A percentile compares a stretch with the other conserved stretches of the same genome.
Evolutionary conservation across 2,113 vertebrate genomes (phyloP).

Genomic region (Pangasianodon hypophthalmus): DNA sequence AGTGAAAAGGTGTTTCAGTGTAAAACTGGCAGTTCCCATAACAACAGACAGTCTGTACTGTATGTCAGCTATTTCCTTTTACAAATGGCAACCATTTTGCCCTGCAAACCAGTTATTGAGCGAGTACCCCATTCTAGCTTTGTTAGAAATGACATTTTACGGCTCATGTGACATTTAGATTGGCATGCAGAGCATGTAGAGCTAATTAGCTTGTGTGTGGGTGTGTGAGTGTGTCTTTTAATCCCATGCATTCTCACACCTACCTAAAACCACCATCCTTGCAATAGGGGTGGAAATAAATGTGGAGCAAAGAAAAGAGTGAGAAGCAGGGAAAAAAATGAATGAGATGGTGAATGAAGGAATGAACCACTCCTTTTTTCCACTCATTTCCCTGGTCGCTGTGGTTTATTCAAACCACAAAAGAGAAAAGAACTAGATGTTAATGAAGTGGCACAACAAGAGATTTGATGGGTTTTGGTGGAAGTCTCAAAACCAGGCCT

Average conservation of each 20-base stretch:
- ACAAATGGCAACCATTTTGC: neutral
- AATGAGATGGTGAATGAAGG: slow-evolving; percentile 71
- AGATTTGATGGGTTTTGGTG: slow-evolving; percentile 49
- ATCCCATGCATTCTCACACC: slow-evolving; percentile 45
- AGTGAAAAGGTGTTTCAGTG: neutral
- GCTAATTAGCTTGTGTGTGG: slow-evolving; percentile 43
- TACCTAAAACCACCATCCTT: slow-evolving; percentile 68
- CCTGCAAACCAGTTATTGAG: neutral
- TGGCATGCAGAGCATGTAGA: slow-evolving; percentile 17
- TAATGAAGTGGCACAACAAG: slow-evolving; percentile 31
- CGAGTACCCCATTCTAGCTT: neutral
- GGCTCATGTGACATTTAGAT: slow-evolving; percentile 21
- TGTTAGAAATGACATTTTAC: slow-evolving; percentile 31
- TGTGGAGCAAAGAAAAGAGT: slow-evolving; percentile 47
- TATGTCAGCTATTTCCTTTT: neutral
- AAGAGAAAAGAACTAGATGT: neutral
- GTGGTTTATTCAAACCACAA: slow-evolving; percentile 31
- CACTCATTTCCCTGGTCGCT: neutral
- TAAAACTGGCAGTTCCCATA: slow-evolving; percentile 8
- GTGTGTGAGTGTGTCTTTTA: slow-evolving; percentile 35
- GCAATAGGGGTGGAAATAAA: slow-evolving; percentile 55
- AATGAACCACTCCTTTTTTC: slow-evolving; percentile 53
- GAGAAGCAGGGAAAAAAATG: slow-evolving; percentile 52
- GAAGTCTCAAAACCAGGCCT: slow-evolving; percentile 30
- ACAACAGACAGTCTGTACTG: slow-evolving; percentile 8